Base-by-base conservation (phyloP, 2,797 vertebrate species). In the Xenentodon cancila region DNA sequence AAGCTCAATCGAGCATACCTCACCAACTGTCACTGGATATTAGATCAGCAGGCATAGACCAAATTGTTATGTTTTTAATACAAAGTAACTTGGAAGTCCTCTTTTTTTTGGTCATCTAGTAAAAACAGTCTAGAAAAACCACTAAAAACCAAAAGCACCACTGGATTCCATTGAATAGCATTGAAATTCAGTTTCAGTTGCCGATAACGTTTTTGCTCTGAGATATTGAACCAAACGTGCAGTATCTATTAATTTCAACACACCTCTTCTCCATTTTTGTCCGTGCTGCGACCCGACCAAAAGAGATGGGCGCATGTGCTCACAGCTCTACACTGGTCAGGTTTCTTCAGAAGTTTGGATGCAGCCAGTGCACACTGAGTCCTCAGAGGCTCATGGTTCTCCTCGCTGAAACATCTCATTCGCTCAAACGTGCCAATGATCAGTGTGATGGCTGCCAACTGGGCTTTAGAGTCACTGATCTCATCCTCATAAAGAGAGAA, bases 401-500 rank as follows among this genome's bases (percentile, higher is more conserved):
- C 98, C 81, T 99, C 97, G n/a, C 97, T 97, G 92, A 99, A 99
- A 79, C 98, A 99, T 45, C 93, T 94, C 91, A 96, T 98, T 21
- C 96, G 93, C 89, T 99, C 97, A 60, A 99, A 98, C 2, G 97
- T 99, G 17, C 97, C 98, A 34, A 99, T 98, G 86, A 99, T 99
- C 77, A 99, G 91, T 0, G 97, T 99, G 84, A 99, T 99, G 76
- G 98, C 98, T 15, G 98, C 97, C 85, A 99, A 82, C 91, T 99
- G 98, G 27, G 98, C 97, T 92, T 99, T 99, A 18, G 97, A 99
- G 90, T 99, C 98, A 55, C 97, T 97, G 89, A 99, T 98, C 93
- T 99, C 97, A 56, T 99, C 98, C 91, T 99, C 98, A 43, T 99
- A 99, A 3, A 99, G 90, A 45, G 97, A 99, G 79, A 99, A 99